Conservation (phyloP, 1,140 invertebrate species). For the Holcopasites calliopsidis region DNA sequence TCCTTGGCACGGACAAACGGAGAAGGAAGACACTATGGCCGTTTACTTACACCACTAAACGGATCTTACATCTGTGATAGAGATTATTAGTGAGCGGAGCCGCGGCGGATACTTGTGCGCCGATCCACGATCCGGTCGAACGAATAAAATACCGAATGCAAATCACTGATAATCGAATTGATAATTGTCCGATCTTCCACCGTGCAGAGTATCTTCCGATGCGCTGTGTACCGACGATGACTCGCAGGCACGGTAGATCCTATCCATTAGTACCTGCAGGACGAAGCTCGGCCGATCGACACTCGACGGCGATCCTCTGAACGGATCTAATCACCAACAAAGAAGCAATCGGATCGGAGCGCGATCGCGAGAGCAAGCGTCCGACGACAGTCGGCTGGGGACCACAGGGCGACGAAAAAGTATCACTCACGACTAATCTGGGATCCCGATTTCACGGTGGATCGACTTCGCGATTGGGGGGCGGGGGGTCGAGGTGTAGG, state of each 20-base stretch:
- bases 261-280: not conserved
- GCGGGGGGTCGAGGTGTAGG: no score
- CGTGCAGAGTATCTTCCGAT: not conserved
- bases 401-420: not conserved
- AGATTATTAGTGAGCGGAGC: no score
- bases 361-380: slow-evolving; percentile 4
- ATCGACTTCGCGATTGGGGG: not conserved
- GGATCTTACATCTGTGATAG: no score
- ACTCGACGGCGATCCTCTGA: not conserved
- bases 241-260: slow-evolving; percentile 1
- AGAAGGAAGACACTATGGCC: not conserved
- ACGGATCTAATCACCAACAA: not conserved
- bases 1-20: not conserved
- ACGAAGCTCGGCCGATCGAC: not conserved
- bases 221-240: not conserved
- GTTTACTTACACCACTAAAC: not conserved
- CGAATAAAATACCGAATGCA: no score
- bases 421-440: not conserved
- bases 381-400: not conserved
- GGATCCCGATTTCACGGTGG: not conserved
- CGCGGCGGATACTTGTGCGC: not conserved
- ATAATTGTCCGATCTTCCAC: not conserved
- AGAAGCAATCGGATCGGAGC: not conserved
- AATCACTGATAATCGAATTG: no score
- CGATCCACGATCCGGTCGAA: not conserved